A percentile compares a stretch with the other conserved stretches of the same genome.
phyloP scores from a whole-genome alignment of 2,113 vertebrate genomes.

The Microcebus griseorufus region DNA sequence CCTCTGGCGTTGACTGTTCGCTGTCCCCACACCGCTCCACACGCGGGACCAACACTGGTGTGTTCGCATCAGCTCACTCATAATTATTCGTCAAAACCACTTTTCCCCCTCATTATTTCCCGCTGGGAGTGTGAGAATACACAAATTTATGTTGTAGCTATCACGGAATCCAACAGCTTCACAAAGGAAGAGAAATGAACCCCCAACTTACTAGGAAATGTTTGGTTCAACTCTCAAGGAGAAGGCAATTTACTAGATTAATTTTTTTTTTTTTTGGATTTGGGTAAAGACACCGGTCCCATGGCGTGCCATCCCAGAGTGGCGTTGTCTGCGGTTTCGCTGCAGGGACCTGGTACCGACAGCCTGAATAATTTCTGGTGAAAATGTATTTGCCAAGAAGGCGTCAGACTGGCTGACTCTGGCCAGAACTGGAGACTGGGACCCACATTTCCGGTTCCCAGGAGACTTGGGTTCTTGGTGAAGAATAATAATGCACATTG shows the following conservation, averaged over 20 bases:
- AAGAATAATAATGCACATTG: not conserved
- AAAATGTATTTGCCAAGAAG: not conserved
- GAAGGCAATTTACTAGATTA: not conserved
- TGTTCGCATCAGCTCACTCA: not conserved
- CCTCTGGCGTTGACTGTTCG: not conserved
- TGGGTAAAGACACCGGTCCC: not conserved
- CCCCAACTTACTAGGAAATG: conserved; percentile 21
- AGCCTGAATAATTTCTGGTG: not conserved
- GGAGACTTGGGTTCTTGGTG: not conserved
- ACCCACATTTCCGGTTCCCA: not conserved
- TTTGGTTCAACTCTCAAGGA: conserved; percentile 9
- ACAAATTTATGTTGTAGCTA: conserved; percentile 45
- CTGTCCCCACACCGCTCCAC: not conserved
- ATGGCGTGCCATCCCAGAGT: not conserved
- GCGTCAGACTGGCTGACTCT: not conserved
- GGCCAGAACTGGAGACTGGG: not conserved
- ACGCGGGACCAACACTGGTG: not conserved
- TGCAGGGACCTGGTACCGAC: not conserved
- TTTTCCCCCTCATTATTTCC: conserved; percentile 52
- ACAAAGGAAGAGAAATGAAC: conserved; percentile 59
- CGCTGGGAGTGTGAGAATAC: conserved; percentile 2
- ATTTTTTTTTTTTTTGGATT: too few relatives aligned
- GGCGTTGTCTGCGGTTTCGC: conserved; percentile 10
- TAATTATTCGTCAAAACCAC: conserved; percentile 64
- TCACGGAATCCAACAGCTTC: not conserved